Evolutionary conservation across 2,797 vertebrate species (phyloP).

Genomic region (Pampus argenteus): DNA sequence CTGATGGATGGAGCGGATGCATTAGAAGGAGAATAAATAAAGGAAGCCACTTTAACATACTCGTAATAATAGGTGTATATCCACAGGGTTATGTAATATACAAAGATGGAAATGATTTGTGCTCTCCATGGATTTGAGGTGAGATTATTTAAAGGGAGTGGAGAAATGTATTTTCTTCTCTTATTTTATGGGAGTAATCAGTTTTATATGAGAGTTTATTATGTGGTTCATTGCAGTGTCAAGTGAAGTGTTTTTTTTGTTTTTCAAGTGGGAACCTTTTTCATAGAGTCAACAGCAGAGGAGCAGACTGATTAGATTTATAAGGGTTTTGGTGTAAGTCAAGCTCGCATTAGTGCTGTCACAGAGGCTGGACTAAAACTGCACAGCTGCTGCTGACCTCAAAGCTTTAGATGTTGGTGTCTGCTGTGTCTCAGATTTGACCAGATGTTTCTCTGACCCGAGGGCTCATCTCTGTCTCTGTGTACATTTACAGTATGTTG

Average conservation of each 20-base stretch:
- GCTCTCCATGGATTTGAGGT: neutral
- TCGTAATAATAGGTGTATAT: constrained; percentile 2
- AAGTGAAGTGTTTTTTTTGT: neutral
- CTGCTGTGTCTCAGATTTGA: constrained; percentile 57
- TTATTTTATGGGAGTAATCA: neutral
- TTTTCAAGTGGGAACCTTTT: constrained; percentile 1
- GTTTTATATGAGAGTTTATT: neutral
- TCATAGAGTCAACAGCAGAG: constrained; percentile 17
- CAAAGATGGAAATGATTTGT: neutral
- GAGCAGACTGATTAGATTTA: constrained; percentile 59
- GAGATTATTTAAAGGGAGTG: neutral
- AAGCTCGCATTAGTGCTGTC: constrained; percentile 20
- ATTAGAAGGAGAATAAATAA: constrained; percentile 1
- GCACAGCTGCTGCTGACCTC: constrained; percentile 18
- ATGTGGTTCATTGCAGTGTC: neutral
- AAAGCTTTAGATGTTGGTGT: constrained; percentile 42
- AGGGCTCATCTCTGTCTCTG: constrained; percentile 28
- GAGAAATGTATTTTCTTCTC: neutral
- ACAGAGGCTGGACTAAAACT: constrained; percentile 23
- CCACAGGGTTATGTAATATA: neutral
- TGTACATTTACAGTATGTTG: constrained; percentile 33
- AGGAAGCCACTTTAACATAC: neutral
- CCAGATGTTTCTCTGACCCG: constrained; percentile 51
- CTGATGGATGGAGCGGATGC: constrained; percentile 18
- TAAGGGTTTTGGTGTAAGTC: constrained; percentile 27